Conservation (phyloP, 2,113 vertebrate species). For the Pterocles gutturalis region DNA sequence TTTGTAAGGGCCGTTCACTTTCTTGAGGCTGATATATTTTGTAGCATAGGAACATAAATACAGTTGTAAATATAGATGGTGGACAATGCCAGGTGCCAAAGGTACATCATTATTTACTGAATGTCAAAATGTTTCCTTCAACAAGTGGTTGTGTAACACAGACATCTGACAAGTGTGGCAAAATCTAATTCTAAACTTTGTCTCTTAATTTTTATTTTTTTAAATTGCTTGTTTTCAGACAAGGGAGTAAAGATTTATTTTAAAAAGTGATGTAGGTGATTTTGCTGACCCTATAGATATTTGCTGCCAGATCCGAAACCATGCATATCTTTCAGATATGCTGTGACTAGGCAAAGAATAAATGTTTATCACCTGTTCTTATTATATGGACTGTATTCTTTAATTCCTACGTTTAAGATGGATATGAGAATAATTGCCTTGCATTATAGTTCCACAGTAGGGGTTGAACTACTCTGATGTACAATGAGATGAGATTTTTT, state of each 20-base stretch:
- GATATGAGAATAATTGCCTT: neutral
- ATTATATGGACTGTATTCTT: neutral
- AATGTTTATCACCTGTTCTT: neutral
- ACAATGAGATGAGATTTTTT: neutral
- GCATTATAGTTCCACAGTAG: neutral
- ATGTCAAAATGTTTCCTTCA: neutral
- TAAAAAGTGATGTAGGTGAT: neutral
- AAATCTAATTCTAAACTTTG: neutral
- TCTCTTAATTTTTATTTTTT: neutral
- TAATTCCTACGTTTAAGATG: neutral
- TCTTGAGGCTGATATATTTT: neutral
- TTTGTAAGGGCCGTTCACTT: neutral
- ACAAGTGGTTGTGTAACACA: neutral
- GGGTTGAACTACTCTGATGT: neutral
- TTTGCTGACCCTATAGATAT: neutral
- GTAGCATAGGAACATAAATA: neutral
- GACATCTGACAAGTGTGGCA: neutral
- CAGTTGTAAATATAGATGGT: neutral
- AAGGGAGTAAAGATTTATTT: neutral
- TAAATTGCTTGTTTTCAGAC: neutral
- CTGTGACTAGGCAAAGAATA: neutral
- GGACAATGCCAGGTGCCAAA: neutral
- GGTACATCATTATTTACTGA: neutral
- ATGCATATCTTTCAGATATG: neutral
- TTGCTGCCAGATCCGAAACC: neutral